phyloP scores from a whole-genome alignment of 2,797 vertebrate genomes.

The Poeciliopsis paucimaculata region DNA sequence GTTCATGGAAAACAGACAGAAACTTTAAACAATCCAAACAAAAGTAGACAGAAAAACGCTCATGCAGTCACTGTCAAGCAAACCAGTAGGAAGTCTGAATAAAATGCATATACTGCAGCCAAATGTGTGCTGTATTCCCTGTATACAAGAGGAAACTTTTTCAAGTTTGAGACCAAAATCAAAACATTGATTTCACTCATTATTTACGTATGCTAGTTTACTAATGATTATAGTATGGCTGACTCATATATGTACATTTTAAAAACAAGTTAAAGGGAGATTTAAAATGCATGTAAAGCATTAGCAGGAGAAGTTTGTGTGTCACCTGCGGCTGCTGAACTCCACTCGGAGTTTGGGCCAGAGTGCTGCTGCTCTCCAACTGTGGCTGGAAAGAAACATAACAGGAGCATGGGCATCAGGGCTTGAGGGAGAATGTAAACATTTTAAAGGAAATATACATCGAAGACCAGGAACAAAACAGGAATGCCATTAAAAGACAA shows the following conservation, averaged over 20 bases:
- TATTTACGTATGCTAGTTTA: background rate
- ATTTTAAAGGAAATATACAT: background rate
- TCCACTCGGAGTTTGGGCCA: slow-evolving; percentile 73
- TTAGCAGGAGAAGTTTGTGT: background rate
- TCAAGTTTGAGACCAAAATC: background rate
- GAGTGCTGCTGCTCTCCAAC: slow-evolving; percentile 56
- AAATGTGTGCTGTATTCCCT: background rate
- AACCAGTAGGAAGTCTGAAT: background rate
- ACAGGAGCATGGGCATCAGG: slow-evolving; percentile 58
- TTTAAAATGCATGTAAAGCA: background rate
- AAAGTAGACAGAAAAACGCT: slow-evolving; percentile 19
- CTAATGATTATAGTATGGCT: background rate
- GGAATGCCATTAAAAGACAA: background rate
- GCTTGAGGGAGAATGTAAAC: slow-evolving; percentile 61
- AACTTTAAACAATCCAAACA: slow-evolving; percentile 3
- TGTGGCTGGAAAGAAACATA: slow-evolving; percentile 61
- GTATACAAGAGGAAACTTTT: background rate
- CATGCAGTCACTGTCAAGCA: background rate
- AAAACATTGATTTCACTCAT: background rate
- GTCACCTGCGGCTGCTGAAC: slow-evolving; percentile 87
- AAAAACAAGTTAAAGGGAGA: background rate
- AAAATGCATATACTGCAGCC: background rate
- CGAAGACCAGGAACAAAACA: background rate
- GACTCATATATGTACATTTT: background rate
- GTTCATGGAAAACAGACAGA: slow-evolving; percentile 25